Percentiles rank a stretch among this genome's conserved stretches.
Conservation (phyloP, 2,888 invertebrate species). For the Sturmia bella region DNA sequence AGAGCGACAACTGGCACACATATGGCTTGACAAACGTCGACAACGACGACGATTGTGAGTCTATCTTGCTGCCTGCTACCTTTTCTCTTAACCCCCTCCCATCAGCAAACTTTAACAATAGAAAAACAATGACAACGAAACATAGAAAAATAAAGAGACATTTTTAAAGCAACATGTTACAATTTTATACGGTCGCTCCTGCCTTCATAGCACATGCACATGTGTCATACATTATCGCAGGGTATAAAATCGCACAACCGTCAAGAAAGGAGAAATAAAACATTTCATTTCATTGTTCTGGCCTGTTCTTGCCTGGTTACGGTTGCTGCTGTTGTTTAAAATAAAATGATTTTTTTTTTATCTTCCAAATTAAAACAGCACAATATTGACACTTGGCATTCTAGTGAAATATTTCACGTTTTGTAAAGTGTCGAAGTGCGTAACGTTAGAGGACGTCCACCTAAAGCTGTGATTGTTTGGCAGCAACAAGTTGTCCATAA, state of each 20-base stretch:
- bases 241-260: constrained; percentile 25
- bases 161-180: constrained; percentile 61
- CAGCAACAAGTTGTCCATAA: constrained; percentile 52
- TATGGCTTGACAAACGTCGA: constrained; percentile 60
- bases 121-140: constrained; percentile 22
- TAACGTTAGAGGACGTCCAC: constrained; percentile 33
- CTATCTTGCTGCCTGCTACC: constrained; percentile 24
- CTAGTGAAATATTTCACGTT: constrained; percentile 58
- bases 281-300: constrained; percentile 64
- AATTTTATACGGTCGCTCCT: constrained; percentile 52
- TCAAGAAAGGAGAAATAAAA: constrained; percentile 2
- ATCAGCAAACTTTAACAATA: constrained; percentile 30
- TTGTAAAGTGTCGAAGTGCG: constrained; percentile 61
- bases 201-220: constrained; percentile 54
- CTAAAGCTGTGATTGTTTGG: constrained; percentile 51
- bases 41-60: constrained; percentile 44
- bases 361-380: constrained; percentile 35
- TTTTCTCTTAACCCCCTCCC: neutral
- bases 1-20: constrained; percentile 67
- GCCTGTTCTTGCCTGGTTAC: constrained; percentile 52
- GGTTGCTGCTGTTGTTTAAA: constrained; percentile 17
- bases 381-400: constrained; percentile 57
- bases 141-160: constrained; percentile 30
- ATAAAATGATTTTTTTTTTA: constrained; percentile 33
- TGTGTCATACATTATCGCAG: constrained; percentile 64